These are phyloP conservation scores for Uria aalge DNA, from an alignment of 2,113 vertebrate genomes.

Conservation along the genomic window DNA sequence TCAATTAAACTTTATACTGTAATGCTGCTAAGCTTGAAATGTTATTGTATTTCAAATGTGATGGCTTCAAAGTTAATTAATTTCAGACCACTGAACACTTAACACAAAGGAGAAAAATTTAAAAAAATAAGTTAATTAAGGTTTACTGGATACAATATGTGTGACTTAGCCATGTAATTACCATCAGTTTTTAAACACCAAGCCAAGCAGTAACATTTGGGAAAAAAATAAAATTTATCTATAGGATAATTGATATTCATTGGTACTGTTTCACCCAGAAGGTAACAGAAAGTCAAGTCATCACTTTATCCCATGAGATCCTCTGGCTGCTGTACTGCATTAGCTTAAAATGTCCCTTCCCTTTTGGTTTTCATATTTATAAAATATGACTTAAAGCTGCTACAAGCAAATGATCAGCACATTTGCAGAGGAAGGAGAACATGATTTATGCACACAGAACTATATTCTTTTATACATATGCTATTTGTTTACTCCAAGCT, in stretches of 20 bases:
- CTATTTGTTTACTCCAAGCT: background rate
- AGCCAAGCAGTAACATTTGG: background rate
- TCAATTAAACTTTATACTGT: background rate
- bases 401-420: background rate
- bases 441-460: background rate
- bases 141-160: background rate
- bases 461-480: background rate
- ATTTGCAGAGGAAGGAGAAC: background rate
- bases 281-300: background rate
- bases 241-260: background rate
- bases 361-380: background rate
- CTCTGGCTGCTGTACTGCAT: background rate
- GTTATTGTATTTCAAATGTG: background rate
- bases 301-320: background rate
- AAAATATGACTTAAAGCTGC: background rate
- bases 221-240: background rate
- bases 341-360: background rate
- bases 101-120: background rate
- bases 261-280: background rate
- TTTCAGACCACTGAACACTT: background rate
- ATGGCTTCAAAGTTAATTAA: background rate
- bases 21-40: background rate
- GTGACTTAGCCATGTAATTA: background rate
- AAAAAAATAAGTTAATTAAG: background rate
- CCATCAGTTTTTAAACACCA: background rate